Evolutionary conservation across 2,113 vertebrate species (phyloP), one percentile per base, ranked within the genome.

Genomic region (Illadopsis cleaveri): DNA sequence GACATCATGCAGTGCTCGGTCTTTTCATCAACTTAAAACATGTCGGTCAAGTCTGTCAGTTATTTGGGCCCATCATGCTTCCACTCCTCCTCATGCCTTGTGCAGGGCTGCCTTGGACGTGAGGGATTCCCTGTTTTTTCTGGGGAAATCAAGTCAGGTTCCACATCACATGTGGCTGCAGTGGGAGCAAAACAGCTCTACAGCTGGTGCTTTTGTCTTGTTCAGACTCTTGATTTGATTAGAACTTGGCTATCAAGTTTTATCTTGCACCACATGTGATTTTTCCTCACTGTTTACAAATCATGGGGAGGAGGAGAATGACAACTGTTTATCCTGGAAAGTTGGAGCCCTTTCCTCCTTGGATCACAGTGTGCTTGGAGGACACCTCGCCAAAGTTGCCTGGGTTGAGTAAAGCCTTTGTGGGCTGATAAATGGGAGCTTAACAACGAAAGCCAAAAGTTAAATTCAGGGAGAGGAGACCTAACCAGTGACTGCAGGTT

Each of bases 11-110:
- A 6, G 3, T 15, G 45, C 60, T 11, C 15, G n/a, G 38, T 38
- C 38, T 22, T 73, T 73, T 24, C 31, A 61, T 44, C 38, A 53
- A 3, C 54, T 92, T 62, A 58, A 60, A 23, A 35, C 6, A 0
- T 4, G 8, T 7, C 16, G 3, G 25, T 12, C 35, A 21, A 33
- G 5, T 61, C 51, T 33, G 2, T 87, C 37, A 19, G 27, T 27
- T n/a, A 2, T 27, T 30, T 33, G 47, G 11, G 35, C 23, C 40
- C 38, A 9, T 27, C 51, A 2, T 0, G 0, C 13, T 88, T 40
- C 40, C 44, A 1, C 17, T 61, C 20, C 56, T 33, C 51, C 3
- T 28, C 3, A 1, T 6, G 16, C 4, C 30, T 45, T 22, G 8
- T 2, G 37, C 19, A n/a, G 12, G 6, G 19, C 27, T 28, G 37